These are phyloP conservation scores for Bostrychus sinensis DNA, from an alignment of 2,113 vertebrate species.

Conservation along the genomic window DNA sequence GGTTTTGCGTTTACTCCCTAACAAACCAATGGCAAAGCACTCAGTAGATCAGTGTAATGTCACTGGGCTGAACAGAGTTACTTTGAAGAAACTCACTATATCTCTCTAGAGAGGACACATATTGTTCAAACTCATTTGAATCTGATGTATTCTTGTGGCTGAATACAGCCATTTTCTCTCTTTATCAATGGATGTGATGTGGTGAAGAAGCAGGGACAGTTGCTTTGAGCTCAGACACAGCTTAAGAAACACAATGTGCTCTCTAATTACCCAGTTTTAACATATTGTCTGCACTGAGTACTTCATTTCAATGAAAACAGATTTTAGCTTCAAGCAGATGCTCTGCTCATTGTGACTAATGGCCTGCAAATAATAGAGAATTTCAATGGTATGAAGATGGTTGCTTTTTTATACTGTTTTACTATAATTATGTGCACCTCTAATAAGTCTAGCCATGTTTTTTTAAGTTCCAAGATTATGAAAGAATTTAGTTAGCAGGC, in stretches of 20 bases:
- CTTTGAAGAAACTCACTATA: background rate
- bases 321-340: conserved; percentile 1
- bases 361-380: conserved; percentile 4
- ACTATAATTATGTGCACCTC: background rate
- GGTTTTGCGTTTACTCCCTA: background rate
- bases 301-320: conserved; percentile 6
- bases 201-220: background rate
- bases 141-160: background rate
- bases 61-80: conserved; percentile 6
- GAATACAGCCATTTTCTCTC: background rate
- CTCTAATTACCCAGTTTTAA: conserved; percentile 2
- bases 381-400: background rate
- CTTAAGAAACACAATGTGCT: background rate
- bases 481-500: too few relatives aligned
- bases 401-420: background rate
- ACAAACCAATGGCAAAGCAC: background rate
- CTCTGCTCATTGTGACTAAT: conserved; percentile 5
- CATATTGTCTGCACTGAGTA: background rate
- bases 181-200: background rate
- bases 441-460: too few relatives aligned
- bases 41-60: conserved; percentile 1
- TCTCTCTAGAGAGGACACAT: background rate
- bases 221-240: background rate
- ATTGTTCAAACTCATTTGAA: background rate
- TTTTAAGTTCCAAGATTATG: too few relatives aligned